A percentile compares a stretch with the other conserved stretches of the same genome.
These are phyloP conservation scores for Paracyprichromis sp. DNA, from an alignment of 2,113 vertebrate genomes.

Conservation along the genomic window DNA sequence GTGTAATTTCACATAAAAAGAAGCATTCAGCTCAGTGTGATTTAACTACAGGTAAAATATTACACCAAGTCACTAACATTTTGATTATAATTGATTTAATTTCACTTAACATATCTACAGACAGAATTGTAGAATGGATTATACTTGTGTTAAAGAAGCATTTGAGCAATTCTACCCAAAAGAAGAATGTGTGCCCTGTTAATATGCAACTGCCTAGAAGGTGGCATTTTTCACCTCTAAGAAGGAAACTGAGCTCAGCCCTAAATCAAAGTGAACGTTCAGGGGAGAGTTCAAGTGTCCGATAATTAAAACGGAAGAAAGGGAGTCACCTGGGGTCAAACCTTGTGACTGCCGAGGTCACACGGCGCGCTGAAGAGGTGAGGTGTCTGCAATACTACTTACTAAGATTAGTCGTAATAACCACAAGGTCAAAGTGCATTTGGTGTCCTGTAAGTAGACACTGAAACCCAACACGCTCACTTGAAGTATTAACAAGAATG, in stretches of 20 bases:
- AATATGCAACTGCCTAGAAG: neutral
- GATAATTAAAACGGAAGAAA: slow-evolving; percentile 7
- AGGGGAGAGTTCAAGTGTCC: neutral
- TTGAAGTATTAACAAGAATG: neutral
- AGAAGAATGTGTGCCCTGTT: neutral
- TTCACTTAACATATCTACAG: neutral
- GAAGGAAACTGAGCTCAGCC: neutral
- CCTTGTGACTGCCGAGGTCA: neutral
- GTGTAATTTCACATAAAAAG: neutral
- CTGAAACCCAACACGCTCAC: neutral
- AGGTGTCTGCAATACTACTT: neutral
- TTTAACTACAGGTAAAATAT: neutral
- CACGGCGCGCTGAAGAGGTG: neutral
- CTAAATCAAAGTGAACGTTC: slow-evolving; percentile 13
- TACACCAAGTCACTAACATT: neutral
- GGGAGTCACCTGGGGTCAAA: neutral
- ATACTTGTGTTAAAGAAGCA: neutral
- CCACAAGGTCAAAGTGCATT: neutral
- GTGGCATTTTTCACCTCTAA: neutral
- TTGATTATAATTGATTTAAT: neutral
- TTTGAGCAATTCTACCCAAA: neutral
- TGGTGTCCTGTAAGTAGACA: neutral
- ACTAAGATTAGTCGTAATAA: neutral
- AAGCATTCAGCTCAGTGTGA: neutral
- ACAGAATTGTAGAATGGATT: neutral